Evolutionary conservation across 2,113 vertebrate species (phyloP), one percentile per base, ranked within the genome.

Genomic region (Archilochus colubris): DNA sequence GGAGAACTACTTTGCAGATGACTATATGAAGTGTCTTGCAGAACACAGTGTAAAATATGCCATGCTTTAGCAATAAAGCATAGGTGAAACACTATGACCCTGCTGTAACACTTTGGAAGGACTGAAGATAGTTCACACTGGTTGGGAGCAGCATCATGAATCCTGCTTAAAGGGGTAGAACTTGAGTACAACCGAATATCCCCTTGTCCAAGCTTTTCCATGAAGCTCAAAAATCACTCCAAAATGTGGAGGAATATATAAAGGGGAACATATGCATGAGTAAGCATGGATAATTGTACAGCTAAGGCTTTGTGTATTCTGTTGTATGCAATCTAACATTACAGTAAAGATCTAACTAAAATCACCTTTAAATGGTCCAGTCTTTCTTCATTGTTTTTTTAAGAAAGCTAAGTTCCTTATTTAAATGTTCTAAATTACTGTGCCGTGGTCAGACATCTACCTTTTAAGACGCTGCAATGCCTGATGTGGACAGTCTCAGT

Each of bases 191-290:
- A 55, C 54, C 73, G 69, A 89, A 69, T 51, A 78, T 81, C 84
- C 25, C 61, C 91, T 91, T 76, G 58, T 89, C 91, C 89, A 85
- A 94, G 89, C 84, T 94, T 93, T 82, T 96, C 89, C 82, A 76
- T 68, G 79, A 96, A 96, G 91, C 91, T 95, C 74, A 66, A 57
- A 93, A 95, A 94, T 82, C 84, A 89, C 59, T 92, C 75, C 84
- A 91, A 96, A 94, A 81, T 93, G 92, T 0, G 94, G 78, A 94
- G 75, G 73, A 96, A 50, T 23, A 50, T 50, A 23, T 23, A 50
- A 10, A 22, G 50, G 24, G 50, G 50, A 95, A 87, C 46, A 82
- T 55, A 88, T 38, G 87, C n/a, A 69, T 27, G 10, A 85, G 67
- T 88, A 91, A 92, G 73, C 63, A 94, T 17, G 36, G 59, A 19